These are phyloP conservation scores for Sthenelais limicola DNA, from an alignment of 2,888 invertebrate genomes.

Conservation along the genomic window DNA sequence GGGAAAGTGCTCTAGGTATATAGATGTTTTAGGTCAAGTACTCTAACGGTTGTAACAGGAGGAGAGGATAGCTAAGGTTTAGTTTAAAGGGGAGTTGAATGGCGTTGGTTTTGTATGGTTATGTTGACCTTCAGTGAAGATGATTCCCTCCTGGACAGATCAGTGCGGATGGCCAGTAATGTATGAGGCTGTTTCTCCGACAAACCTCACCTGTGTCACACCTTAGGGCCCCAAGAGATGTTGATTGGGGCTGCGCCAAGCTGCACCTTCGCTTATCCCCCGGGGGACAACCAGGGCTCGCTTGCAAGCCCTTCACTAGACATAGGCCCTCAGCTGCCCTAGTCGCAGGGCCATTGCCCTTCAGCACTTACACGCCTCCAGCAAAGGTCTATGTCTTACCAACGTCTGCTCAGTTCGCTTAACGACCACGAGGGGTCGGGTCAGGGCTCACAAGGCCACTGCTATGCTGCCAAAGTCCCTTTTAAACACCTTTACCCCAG, in stretches of 20 bases:
- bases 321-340: not conserved
- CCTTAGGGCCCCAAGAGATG: slow-evolving; percentile 24
- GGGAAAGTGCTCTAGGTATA: too few relatives aligned
- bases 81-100: too few relatives aligned
- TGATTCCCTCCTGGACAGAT: too few relatives aligned
- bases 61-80: too few relatives aligned
- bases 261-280: not conserved
- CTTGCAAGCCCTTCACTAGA: not conserved
- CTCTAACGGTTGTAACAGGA: too few relatives aligned
- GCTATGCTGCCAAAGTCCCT: not conserved
- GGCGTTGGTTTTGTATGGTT: too few relatives aligned
- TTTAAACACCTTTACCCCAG: slow-evolving; percentile 28
- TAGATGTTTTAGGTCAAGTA: too few relatives aligned
- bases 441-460: slow-evolving; percentile 22
- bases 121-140: too few relatives aligned
- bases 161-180: slow-evolving; percentile 16
- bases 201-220: slow-evolving; percentile 1
- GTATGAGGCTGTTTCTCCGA: slow-evolving; percentile 26
- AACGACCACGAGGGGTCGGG: slow-evolving; percentile 21
- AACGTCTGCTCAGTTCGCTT: slow-evolving; percentile 4
- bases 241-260: slow-evolving; percentile 6
- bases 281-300: not conserved
- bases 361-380: not conserved
- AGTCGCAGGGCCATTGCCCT: slow-evolving; percentile 10
- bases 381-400: not conserved